Evolutionary conservation across 2,888 invertebrate species (phyloP), one percentile per base, ranked within the genome.

Genomic region (Drosophila antonietae): DNA sequence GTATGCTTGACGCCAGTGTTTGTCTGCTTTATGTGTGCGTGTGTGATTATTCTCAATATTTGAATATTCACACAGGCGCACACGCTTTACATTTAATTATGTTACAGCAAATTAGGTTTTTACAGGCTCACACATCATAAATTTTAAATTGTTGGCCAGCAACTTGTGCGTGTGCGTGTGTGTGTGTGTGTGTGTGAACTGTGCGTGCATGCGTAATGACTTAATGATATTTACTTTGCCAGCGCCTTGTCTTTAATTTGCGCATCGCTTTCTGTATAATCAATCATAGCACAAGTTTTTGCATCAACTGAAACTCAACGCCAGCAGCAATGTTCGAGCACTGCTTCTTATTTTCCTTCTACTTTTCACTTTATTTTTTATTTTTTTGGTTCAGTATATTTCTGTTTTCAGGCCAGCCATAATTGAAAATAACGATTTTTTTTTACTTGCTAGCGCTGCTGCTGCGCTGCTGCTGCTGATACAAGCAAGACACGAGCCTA

Each of bases 91-190:
- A 90, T 85, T 89, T 88, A 88, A 91, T 91, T 91, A 90, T 91
- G 91, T 88, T 75, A 73, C 83, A 90, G 88, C 88, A 91, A 91
- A 91, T 91, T 91, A 90, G 89, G 88, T 84, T 87, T 88, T 87
- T 76, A 86, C 83, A 84, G 67, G 77, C 85, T 89, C 88, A 83
- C 86, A 86, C 89, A 89, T 88, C 81, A 86, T 89, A 86, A 87
- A 86, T 83, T 86, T 84, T 81, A 84, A 89, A 88, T 85, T 88
- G 83, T 74, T 73, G 68, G 53, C 64, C 61, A 80, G 69, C 47
- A 44, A 47, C 33, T 58, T 46, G 18, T 66, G 20, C 15, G 52
- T 67, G 56, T 53, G 53, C n/a, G 28, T 43, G 33, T 56, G 41
- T 46, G 18, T 66, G 20, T 9, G 52, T 67, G 56, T 53, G 53